Conservation (phyloP, 2,113 vertebrate genomes). For the Desmodus rotundus region DNA sequence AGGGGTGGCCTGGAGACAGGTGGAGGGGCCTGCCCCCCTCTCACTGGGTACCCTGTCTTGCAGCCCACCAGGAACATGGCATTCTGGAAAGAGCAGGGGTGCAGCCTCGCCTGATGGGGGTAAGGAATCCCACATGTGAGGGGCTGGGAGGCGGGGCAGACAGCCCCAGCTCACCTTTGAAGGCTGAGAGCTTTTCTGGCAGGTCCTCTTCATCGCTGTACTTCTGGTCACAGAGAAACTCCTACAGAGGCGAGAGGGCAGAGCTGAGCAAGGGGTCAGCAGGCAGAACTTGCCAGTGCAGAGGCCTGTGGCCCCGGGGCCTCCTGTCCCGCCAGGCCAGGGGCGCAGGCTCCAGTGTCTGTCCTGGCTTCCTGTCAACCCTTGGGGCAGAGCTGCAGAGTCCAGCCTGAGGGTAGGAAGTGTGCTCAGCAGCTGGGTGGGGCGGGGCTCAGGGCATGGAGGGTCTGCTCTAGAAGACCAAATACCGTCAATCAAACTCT, state of each 20-base stretch:
- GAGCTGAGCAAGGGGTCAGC: background rate
- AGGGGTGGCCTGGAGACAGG: background rate
- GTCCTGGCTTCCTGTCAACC: background rate
- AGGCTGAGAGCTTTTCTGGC: constrained; percentile 89
- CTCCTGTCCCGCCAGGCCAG: rapidly evolving
- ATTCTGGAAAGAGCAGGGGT: background rate
- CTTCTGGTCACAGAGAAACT: constrained; percentile 96
- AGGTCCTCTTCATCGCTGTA: constrained; percentile 94
- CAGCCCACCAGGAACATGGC: background rate
- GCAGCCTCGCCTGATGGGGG: background rate
- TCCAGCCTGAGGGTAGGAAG: background rate
- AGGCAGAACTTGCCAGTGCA: background rate
- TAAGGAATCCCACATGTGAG: background rate
- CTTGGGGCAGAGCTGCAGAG: background rate
- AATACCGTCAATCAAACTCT: background rate
- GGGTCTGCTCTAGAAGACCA: background rate
- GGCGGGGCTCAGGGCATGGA: background rate
- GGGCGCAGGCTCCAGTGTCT: too few relatives aligned
- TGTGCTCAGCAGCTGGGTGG: background rate
- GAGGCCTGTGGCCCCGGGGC: rapidly evolving
- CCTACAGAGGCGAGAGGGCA: constrained; percentile 77
- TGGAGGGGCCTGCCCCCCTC: background rate
- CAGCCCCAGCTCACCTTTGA: constrained; percentile 90
- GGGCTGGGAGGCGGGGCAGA: background rate
- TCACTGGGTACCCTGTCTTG: background rate